Conservation (phyloP, 2,888 invertebrate genomes). For the Chloroclystis v-ata region DNA sequence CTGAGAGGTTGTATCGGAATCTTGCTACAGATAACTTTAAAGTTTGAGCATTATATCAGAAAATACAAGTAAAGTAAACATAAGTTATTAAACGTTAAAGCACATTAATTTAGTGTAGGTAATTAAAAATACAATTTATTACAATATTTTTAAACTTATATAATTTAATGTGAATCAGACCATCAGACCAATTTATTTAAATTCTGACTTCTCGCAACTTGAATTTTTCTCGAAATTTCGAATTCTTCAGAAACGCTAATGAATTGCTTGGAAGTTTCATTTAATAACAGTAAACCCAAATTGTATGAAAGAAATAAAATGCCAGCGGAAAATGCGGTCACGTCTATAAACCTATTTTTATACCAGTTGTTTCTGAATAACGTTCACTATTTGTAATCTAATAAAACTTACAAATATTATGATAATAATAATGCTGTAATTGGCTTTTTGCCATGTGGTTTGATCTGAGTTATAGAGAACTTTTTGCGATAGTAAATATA, state of each 20-base stretch:
- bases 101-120: too few species aligned
- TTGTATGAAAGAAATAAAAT: conserved; percentile 4
- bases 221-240: not conserved
- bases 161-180: too few species aligned
- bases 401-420: not conserved
- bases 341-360: not conserved
- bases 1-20: not conserved
- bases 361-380: not conserved
- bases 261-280: conserved; percentile 7
- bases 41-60: too few species aligned
- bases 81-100: too few species aligned
- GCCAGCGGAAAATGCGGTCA: conserved; percentile 7
- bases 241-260: conserved; percentile 8
- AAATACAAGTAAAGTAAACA: too few species aligned
- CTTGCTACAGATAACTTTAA: not conserved
- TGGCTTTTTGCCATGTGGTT: too few species aligned
- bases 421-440: too few species aligned
- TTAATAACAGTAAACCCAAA: conserved; percentile 1
- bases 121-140: too few species aligned
- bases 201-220: conserved; percentile 3
- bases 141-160: too few species aligned
- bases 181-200: too few species aligned
- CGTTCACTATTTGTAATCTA: not conserved
- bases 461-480: not conserved
- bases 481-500: too few species aligned